Percentiles rank a stretch among this genome's conserved stretches.
These are phyloP conservation scores for Tetraneura akinire DNA, from an alignment of 1,140 invertebrate species.

Conservation along the genomic window DNA sequence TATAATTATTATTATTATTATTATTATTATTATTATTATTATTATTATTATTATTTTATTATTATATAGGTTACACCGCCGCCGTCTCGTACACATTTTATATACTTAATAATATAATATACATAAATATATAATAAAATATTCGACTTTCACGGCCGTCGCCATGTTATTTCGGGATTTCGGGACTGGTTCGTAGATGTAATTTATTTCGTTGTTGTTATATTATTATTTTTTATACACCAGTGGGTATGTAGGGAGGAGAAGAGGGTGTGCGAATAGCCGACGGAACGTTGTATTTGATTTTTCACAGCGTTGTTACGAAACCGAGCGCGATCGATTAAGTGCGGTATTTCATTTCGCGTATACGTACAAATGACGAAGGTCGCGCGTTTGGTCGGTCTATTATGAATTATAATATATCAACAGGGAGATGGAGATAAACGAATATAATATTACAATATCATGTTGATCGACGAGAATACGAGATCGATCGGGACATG, in stretches of 20 bases:
- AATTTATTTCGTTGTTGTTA: neutral
- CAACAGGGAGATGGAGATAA: no score
- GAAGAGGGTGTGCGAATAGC: neutral
- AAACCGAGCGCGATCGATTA: conserved; percentile 35
- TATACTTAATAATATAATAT: no score
- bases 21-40: no score
- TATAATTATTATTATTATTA: no score
- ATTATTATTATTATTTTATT: no score
- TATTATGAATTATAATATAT: no score
- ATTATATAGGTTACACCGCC: conserved; percentile 24
- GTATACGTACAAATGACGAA: neutral
- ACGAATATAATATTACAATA: no score
- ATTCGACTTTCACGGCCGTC: conserved; percentile 1
- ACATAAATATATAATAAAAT: no score
- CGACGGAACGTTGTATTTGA: neutral
- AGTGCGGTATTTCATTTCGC: neutral
- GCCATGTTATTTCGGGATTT: conserved; percentile 24
- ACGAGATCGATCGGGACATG: no score
- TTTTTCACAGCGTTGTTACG: conserved; percentile 9
- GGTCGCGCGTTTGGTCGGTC: neutral
- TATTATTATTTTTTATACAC: neutral
- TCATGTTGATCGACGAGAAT: no score
- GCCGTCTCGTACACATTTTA: neutral
- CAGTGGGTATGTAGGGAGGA: no score
- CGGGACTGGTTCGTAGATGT: neutral